Evolutionary conservation across 1,140 invertebrate species (phyloP).

Genomic region (Mya arenaria): DNA sequence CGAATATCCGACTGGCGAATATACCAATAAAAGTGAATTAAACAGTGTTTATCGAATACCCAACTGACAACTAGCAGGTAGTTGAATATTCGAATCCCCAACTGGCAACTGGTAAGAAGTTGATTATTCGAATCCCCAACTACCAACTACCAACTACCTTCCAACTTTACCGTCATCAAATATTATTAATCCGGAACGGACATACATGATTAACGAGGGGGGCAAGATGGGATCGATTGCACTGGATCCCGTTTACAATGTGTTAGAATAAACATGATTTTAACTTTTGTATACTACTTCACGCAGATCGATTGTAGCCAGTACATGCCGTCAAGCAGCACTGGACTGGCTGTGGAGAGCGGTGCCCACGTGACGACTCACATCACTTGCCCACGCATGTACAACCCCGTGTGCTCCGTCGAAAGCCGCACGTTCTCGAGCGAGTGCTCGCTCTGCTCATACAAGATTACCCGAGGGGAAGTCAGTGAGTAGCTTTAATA

Average conservation of each 20-base stretch:
- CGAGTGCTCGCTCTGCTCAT: neutral
- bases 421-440: neutral
- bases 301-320: neutral
- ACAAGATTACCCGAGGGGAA: neutral
- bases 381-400: neutral
- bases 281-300: neutral
- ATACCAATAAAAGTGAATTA: too few species aligned
- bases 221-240: too few species aligned
- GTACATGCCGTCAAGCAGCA: neutral
- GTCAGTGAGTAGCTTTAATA: neutral
- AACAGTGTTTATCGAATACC: too few species aligned
- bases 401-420: neutral
- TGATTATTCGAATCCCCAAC: too few species aligned
- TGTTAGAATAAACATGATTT: too few species aligned
- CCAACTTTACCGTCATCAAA: too few species aligned
- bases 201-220: too few species aligned
- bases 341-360: neutral
- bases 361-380: neutral
- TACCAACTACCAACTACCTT: too few species aligned
- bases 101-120: neutral
- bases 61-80: too few species aligned
- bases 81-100: too few species aligned
- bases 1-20: too few species aligned
- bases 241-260: too few species aligned
- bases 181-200: neutral